Evolutionary conservation across 2,888 invertebrate genomes (phyloP), one percentile per base, ranked within the genome.

Genomic region (Drosophila lutescens): DNA sequence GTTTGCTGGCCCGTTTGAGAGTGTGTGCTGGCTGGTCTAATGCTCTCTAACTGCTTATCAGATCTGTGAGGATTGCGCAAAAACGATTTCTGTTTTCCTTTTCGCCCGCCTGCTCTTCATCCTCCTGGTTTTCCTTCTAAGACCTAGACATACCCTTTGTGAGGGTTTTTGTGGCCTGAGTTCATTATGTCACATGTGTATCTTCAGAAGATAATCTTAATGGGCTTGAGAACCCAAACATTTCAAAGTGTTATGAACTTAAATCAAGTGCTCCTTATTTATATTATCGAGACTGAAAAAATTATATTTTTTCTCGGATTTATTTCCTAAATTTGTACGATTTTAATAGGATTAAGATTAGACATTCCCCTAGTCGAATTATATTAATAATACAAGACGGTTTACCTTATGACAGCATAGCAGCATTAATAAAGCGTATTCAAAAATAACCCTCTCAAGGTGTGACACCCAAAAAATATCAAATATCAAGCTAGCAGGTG

Each of bases 31-130:
- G 77, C 67, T 76, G 60, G 72, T 80, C 79, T 76, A 81, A 85
- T 85, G 79, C 77, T 79, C 81, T 85, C 68, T 70, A 80, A 75
- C 78, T 77, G 83, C 86, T 85, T 87, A 87, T 88, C 88, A 88
- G 83, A 86, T 86, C 85, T 85, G 79, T 76, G 77, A 67, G 84
- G 78, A 86, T 86, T 80, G 82, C 79, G 79, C 82, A 84, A 83
- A 83, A 74, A 77, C 78, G 80, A 79, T 81, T 82, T 79, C 77
- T 78, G 74, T 78, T 79, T 82, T 69, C 47, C 63, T 53, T 78
- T 79, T 62, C 53, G 65, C 20, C 34, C 57, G 53, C 50, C 62
- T 32, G 58, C 44, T 56, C 59, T n/a, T 69, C 49, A 57, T 61
- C 55, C 53, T 36, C 40, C 68, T 17, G 26, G n/a, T 34, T 50